A percentile compares a stretch with the other conserved stretches of the same genome.
Conservation (phyloP, 2,888 invertebrate genomes). For the Parnassius apollo region DNA sequence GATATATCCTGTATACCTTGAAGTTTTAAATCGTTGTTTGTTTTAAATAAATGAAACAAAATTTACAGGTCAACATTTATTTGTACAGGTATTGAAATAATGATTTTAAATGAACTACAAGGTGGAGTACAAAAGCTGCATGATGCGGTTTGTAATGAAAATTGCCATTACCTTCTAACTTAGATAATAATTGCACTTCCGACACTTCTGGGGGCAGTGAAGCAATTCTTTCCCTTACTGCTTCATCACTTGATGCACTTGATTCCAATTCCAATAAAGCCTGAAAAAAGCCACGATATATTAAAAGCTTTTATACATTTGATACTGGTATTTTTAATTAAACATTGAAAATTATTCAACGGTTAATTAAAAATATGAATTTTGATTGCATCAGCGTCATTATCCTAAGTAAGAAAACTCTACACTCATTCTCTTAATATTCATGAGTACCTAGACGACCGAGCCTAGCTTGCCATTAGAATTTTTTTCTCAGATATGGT, state of each 20-base stretch:
- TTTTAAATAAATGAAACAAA: constrained; percentile 39
- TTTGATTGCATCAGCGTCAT: too few relatives aligned
- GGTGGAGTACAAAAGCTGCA: constrained; percentile 20
- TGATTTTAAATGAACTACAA: constrained; percentile 19
- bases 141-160: constrained; percentile 31
- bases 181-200: constrained; percentile 91
- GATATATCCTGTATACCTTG: too few relatives aligned
- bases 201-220: constrained; percentile 97
- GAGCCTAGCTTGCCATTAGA: too few relatives aligned
- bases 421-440: too few relatives aligned
- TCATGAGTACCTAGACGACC: too few relatives aligned
- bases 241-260: constrained; percentile 97
- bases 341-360: too few relatives aligned
- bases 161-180: constrained; percentile 86
- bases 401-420: too few relatives aligned
- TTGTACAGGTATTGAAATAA: constrained; percentile 31
- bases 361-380: too few relatives aligned
- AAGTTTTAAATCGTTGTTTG: too few relatives aligned
- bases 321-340: too few relatives aligned
- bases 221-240: constrained; percentile 94
- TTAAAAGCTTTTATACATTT: not conserved
- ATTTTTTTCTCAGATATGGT: too few relatives aligned
- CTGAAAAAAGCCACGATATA: constrained; percentile 45
- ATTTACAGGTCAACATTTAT: constrained; percentile 34
- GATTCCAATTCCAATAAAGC: constrained; percentile 93